Evolutionary conservation across 1,140 invertebrate species (phyloP).

Genomic region (Ips nitidus): DNA sequence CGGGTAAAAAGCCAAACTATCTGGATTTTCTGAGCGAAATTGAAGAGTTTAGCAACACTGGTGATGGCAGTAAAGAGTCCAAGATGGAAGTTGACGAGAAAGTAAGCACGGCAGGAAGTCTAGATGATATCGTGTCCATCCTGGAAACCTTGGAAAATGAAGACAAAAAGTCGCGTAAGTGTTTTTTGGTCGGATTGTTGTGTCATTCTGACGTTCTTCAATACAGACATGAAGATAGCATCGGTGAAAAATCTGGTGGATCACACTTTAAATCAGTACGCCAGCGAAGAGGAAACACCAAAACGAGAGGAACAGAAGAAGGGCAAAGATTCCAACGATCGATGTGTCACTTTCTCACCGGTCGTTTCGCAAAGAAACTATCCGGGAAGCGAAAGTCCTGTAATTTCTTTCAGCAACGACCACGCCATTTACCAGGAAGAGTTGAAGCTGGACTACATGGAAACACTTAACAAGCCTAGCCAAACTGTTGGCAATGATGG

Average conservation of each 20-base stretch:
- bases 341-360: slow-evolving; percentile 31
- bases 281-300: not conserved
- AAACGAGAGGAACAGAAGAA: slow-evolving; percentile 15
- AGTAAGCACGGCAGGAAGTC: slow-evolving; percentile 30
- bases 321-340: slow-evolving; percentile 17
- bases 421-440: not conserved
- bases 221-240: slow-evolving; percentile 36
- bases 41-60: slow-evolving; percentile 22
- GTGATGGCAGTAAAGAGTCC: not conserved
- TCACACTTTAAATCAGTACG: slow-evolving; percentile 26
- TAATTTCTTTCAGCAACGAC: slow-evolving; percentile 3
- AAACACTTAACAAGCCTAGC: too few relatives aligned
- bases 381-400: not conserved
- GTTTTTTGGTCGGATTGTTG: not conserved
- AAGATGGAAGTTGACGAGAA: slow-evolving; percentile 31
- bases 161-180: slow-evolving; percentile 49
- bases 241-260: slow-evolving; percentile 36
- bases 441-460: too few relatives aligned
- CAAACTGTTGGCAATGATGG: not conserved
- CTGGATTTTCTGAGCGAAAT: slow-evolving; percentile 43
- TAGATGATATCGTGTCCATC: slow-evolving; percentile 47
- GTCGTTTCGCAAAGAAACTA: slow-evolving; percentile 25
- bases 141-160: slow-evolving; percentile 47
- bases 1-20: slow-evolving; percentile 41
- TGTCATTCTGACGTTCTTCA: not conserved